Evolutionary conservation across 2,113 vertebrate species (phyloP).

Genomic region (Heloderma charlesbogerti): DNA sequence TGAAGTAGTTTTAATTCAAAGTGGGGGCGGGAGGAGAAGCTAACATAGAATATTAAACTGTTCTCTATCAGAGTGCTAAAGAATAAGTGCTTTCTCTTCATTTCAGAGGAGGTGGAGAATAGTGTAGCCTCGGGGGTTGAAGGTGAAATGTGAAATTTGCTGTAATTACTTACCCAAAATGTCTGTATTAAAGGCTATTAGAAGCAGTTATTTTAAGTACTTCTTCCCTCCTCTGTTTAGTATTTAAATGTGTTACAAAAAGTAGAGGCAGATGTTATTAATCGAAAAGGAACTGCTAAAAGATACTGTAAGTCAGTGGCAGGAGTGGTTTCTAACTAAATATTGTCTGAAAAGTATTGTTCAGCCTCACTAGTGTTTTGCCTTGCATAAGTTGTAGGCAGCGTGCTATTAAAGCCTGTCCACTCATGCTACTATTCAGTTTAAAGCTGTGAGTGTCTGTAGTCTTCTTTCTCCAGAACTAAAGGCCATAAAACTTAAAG

Average conservation of each 20-base stretch:
- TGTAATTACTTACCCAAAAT: constrained; percentile 91
- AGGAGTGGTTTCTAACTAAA: constrained; percentile 63
- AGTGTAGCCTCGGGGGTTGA: constrained; percentile 82
- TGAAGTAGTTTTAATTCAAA: constrained; percentile 73
- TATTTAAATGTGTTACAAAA: constrained; percentile 82
- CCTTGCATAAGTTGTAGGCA: constrained; percentile 78
- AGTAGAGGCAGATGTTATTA: constrained; percentile 83
- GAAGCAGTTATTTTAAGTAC: constrained; percentile 90
- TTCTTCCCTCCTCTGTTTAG: constrained; percentile 86
- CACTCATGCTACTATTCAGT: constrained; percentile 74
- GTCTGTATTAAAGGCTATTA: constrained; percentile 92
- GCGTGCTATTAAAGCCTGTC: constrained; percentile 79
- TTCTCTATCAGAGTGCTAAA: constrained; percentile 72
- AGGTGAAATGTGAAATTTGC: constrained; percentile 90
- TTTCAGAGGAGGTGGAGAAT: constrained; percentile 86
- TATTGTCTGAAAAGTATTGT: constrained; percentile 70
- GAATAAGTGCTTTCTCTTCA: constrained; percentile 81
- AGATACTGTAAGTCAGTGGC: constrained; percentile 66
- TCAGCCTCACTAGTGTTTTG: constrained; percentile 73
- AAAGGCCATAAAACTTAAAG: constrained; percentile 85
- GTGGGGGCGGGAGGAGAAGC: constrained; percentile 66
- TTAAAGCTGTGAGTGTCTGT: constrained; percentile 82
- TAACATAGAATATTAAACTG: constrained; percentile 78
- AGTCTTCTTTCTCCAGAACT: constrained; percentile 83
- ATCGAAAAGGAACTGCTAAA: constrained; percentile 72